Evolutionary conservation across 2,888 invertebrate genomes (phyloP).

Genomic region (Neoaliturus tenellus): DNA sequence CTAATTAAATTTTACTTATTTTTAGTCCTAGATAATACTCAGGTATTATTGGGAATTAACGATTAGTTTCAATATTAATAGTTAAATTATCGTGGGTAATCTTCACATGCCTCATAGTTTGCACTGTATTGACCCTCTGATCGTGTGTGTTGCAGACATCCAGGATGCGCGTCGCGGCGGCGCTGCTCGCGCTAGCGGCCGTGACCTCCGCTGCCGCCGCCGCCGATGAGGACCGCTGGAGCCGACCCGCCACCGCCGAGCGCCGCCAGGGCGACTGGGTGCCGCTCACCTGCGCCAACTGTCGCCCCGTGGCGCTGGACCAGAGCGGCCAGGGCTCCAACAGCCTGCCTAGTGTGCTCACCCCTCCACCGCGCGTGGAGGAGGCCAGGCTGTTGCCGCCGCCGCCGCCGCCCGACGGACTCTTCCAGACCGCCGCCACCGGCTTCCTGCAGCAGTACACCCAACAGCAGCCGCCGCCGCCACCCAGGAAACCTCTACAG

Average conservation of each 20-base stretch:
- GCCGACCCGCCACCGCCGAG: conserved; percentile 62
- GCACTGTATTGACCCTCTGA: no score
- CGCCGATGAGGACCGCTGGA: conserved; percentile 62
- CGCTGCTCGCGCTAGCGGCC: not conserved
- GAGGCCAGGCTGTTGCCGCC: conserved; percentile 61
- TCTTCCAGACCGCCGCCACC: conserved; percentile 68
- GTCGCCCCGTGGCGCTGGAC: conserved; percentile 57
- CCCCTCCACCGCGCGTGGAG: conserved; percentile 58
- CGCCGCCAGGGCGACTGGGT: conserved; percentile 74
- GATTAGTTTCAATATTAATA: no score
- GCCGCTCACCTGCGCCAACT: conserved; percentile 71
- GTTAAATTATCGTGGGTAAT: no score
- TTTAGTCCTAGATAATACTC: no score
- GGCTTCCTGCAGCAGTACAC: conserved; percentile 67
- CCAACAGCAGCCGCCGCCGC: conserved; percentile 62
- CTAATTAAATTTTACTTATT: no score
- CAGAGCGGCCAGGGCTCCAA: conserved; percentile 41
- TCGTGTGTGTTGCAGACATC: not conserved
- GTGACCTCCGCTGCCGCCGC: not conserved
- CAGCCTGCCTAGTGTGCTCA: conserved; percentile 58
- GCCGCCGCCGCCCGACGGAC: conserved; percentile 63
- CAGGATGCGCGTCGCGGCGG: not conserved
- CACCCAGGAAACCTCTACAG: conserved; percentile 60
- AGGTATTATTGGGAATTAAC: no score
- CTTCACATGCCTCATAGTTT: no score